Evolutionary conservation across 2,888 invertebrate species (phyloP), one percentile per base, ranked within the genome.

Genomic region (Yponomeuta malinellus): DNA sequence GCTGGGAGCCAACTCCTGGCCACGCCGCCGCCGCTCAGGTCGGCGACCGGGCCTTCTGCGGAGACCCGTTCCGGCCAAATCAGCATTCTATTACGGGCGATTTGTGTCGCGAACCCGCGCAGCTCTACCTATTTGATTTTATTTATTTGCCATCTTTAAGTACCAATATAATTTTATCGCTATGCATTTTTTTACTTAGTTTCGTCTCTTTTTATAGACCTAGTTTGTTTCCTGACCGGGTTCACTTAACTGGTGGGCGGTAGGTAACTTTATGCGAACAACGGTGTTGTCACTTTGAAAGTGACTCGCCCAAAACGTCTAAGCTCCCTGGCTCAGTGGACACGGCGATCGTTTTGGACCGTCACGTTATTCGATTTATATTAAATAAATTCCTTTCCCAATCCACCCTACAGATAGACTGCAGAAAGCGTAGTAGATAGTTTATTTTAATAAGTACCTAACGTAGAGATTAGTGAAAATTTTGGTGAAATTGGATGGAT

Each of bases 1-100:
- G 74, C 75, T 72, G 74, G 75, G 75, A 73, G 76, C 74, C 74
- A 75, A 71, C 74, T 78, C 77, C 78, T 77, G 68, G 48, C 68
- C 68, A 71, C 69, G 71, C 71, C 63, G 68, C 71, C 63, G 68
- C 23, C 23, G 23, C 70, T 72, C 73, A 72, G 76, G 78, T 81
- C 78, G 74, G 73, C 76, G 78, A 78, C 75, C 79, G 74, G 74
- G 77, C 79, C 80, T 80, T 71, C 72, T 64, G 70, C 23, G 70
- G 72, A 68, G 69, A 72, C 67, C 70, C 59, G 64, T 48, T 52
- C 37, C 68, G 52, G 23, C 68, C 68, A 68, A 68, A 68, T 68
- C 68, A 15, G 68, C 52, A 23, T 43, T 43, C 6, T 43, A 43
- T 68, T 48, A 9, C 68, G 68, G 68, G n/a, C 68, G 48, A 29